Base-by-base conservation (phyloP, 2,113 vertebrate species). In the Suricata suricatta region DNA sequence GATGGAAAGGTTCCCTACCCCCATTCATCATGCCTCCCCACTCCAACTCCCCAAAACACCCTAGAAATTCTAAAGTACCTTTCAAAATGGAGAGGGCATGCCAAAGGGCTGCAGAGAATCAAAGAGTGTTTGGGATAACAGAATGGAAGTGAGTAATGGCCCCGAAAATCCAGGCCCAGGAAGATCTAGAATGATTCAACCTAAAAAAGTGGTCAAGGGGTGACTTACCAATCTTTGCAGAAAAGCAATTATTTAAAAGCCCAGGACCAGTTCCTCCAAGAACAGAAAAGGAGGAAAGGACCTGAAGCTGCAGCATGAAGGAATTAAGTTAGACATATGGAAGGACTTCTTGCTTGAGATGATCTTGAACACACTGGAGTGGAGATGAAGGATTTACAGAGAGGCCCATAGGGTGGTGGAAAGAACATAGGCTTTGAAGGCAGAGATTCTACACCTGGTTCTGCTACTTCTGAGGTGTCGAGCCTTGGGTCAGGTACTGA, bases 41-140 rank as follows among this genome's bases (percentile, higher is more conserved):
- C 60, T 4, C 2, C 7, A 10, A 0, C 13, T 9, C 35, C 38
- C 5, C 29, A 3, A 33, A 84, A 72, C 17, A 25, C 4, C 69
- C 33, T 88, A 44, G 50, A 93, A 82, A 94, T 94, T 92, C 57
- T 84, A 81, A 97, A 64, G 33, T 79, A 76, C 38, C 13, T 93
- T 96, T 93, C 47, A 63, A 29, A 94, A 95, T 87, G 54, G 90
- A 94, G 66, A 84, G 63, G 50, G 7, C 23, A 41, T 57, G 29
- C 47, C 41, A 72, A 19, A 89, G 38, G 90, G 33, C 50, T 74
- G 12, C 54, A 25, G 27, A 81, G 77, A 94, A 77, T 68, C 47
- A 90, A 86, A 85, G 3, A 60, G 1, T 79, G 23, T 93, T 93
- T 57, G 63, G 52, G 50, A 74, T 29, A 88, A 84, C 54, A 85